phyloP scores from a whole-genome alignment of 2,797 vertebrate genomes.

The Falco naumanni region DNA sequence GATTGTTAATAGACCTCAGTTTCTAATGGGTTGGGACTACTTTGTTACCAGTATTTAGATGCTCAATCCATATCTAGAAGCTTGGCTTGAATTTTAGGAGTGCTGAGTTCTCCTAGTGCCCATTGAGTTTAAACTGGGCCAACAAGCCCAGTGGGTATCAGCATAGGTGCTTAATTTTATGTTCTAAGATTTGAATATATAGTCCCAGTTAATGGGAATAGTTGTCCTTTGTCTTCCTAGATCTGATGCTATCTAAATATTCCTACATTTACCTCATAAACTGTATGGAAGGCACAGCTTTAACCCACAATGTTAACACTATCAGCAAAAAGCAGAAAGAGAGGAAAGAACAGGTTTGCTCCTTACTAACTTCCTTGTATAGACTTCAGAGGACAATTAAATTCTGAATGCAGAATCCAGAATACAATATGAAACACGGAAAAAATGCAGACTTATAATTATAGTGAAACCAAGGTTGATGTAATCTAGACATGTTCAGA shows the following conservation, averaged over 20 bases:
- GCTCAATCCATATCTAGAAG: neutral
- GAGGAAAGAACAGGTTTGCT: neutral
- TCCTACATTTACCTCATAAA: neutral
- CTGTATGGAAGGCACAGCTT: neutral
- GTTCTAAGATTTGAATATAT: neutral
- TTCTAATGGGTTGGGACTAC: neutral
- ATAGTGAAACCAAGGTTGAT: neutral
- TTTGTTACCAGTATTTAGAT: neutral
- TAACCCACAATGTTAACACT: neutral
- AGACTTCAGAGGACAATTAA: neutral
- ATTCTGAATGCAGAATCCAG: neutral
- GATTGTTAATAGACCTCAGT: neutral
- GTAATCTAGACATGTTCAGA: constrained; percentile 34
- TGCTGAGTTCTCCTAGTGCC: neutral
- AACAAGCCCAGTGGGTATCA: neutral
- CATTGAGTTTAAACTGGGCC: neutral
- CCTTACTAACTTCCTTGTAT: neutral
- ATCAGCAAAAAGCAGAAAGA: neutral
- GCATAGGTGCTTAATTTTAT: neutral
- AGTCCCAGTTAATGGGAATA: neutral
- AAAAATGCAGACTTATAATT: constrained; percentile 12
- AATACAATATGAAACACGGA: neutral
- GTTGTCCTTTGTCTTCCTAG: neutral
- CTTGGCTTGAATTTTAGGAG: neutral
- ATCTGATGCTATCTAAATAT: neutral